Percentiles rank a stretch among this genome's conserved stretches.
Conservation (phyloP, 1,140 invertebrate genomes). For the Ceratosolen fusciceps region DNA sequence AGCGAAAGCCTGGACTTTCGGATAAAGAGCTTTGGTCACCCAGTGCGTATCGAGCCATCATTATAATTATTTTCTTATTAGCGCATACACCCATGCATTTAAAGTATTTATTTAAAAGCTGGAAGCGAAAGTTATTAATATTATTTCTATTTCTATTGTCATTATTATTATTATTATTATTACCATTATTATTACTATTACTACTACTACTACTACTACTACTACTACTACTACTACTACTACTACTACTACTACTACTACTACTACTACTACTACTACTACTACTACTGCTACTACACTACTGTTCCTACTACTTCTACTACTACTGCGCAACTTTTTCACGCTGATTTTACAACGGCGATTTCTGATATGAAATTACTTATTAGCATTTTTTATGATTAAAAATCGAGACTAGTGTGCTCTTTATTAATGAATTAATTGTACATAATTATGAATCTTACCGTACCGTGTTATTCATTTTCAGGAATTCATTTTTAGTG, state of each 20-base stretch:
- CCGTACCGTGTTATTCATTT: not conserved
- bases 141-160: no score
- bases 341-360: not conserved
- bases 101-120: slow-evolving; percentile 1
- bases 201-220: no score
- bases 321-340: no score
- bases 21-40: not conserved
- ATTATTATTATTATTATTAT: no score
- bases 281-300: no score
- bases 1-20: not conserved
- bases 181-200: no score
- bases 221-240: no score
- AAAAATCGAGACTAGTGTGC: slow-evolving; percentile 15
- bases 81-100: not conserved
- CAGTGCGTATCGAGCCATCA: not conserved
- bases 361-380: slow-evolving; percentile 9
- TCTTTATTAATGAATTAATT: slow-evolving; percentile 40
- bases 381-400: slow-evolving; percentile 11
- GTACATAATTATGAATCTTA: slow-evolving; percentile 29
- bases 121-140: slow-evolving; percentile 1
- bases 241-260: no score
- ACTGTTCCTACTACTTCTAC: no score
- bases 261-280: no score
- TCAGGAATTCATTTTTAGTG: no score
- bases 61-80: not conserved